phyloP scores from a whole-genome alignment of 2,888 invertebrate genomes.

The Orthosia gothica region DNA sequence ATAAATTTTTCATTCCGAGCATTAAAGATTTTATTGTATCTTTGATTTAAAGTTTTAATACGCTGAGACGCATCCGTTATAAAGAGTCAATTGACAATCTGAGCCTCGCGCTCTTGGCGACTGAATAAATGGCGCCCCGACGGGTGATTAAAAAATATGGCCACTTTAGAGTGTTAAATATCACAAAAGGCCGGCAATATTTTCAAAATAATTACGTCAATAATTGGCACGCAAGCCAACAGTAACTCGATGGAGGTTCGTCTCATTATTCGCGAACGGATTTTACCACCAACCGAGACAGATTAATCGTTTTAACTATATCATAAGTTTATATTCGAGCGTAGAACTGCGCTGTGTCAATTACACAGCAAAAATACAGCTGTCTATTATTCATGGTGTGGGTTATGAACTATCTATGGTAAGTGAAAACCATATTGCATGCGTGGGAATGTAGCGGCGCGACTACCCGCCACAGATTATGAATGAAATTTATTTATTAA shows the following conservation, averaged over 20 bases:
- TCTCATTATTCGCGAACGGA: slow-evolving; percentile 87
- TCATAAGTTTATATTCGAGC: slow-evolving; percentile 87
- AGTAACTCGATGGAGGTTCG: slow-evolving; percentile 79
- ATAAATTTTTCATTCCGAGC: slow-evolving; percentile 42
- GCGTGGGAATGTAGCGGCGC: slow-evolving; percentile 62
- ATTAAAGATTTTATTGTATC: slow-evolving; percentile 54
- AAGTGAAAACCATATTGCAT: slow-evolving; percentile 81
- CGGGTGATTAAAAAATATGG: slow-evolving; percentile 86
- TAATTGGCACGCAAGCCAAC: slow-evolving; percentile 89
- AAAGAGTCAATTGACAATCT: slow-evolving; percentile 86
- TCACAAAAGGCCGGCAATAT: slow-evolving; percentile 87
- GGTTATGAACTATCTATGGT: slow-evolving; percentile 71
- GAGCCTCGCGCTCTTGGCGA: slow-evolving; percentile 73
- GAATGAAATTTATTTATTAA: slow-evolving; percentile 55
- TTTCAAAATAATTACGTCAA: slow-evolving; percentile 91
- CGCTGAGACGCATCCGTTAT: slow-evolving; percentile 73
- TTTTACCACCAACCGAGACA: slow-evolving; percentile 90
- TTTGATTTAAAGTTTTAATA: slow-evolving; percentile 70
- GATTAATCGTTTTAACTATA: slow-evolving; percentile 90
- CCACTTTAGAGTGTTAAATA: slow-evolving; percentile 86
- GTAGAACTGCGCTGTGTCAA: slow-evolving; percentile 85
- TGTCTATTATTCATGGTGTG: slow-evolving; percentile 85
- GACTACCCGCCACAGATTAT: slow-evolving; percentile 43
- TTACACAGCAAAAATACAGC: slow-evolving; percentile 88
- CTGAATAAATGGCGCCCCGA: slow-evolving; percentile 79